Evolutionary conservation across 2,888 invertebrate genomes (phyloP).

Genomic region (Acanthosepion lycidas): DNA sequence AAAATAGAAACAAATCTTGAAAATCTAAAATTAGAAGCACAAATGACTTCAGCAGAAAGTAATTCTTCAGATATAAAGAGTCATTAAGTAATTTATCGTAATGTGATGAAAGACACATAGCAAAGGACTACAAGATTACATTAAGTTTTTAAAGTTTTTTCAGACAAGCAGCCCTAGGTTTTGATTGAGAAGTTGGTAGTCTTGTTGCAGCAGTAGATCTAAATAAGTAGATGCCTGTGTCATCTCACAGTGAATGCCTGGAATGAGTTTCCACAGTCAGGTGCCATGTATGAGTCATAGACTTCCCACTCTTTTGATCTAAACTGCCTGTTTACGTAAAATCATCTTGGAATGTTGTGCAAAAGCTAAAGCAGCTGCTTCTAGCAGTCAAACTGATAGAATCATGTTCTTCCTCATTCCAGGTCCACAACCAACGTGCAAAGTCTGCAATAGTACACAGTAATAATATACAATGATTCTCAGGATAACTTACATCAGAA

Average conservation of each 20-base stretch:
- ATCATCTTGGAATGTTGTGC: slow-evolving; percentile 20
- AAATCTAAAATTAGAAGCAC: not conserved
- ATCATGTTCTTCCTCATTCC: slow-evolving; percentile 33
- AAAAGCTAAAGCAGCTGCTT: slow-evolving; percentile 20
- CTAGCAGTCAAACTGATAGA: slow-evolving; percentile 33
- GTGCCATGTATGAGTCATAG: slow-evolving; percentile 33
- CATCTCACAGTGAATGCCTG: slow-evolving; percentile 33
- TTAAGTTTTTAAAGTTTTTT: not conserved
- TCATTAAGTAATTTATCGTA: not conserved
- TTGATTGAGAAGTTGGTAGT: slow-evolving; percentile 20
- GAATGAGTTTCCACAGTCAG: slow-evolving; percentile 33
- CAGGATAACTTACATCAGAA: slow-evolving; percentile 33
- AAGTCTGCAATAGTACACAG: not conserved
- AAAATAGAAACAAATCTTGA: not conserved
- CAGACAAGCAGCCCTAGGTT: not conserved
- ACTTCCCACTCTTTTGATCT: slow-evolving; percentile 33
- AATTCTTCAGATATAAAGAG: not conserved
- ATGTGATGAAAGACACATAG: slow-evolving; percentile 13
- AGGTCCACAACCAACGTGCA: slow-evolving; percentile 33
- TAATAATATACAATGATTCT: not conserved
- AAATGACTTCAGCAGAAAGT: not conserved
- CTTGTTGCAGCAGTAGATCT: slow-evolving; percentile 33
- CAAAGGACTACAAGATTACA: not conserved
- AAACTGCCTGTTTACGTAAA: slow-evolving; percentile 14
- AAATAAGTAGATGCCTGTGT: slow-evolving; percentile 33